Conservation (phyloP, 2,113 vertebrate genomes). For the Casuarius casuarius region DNA sequence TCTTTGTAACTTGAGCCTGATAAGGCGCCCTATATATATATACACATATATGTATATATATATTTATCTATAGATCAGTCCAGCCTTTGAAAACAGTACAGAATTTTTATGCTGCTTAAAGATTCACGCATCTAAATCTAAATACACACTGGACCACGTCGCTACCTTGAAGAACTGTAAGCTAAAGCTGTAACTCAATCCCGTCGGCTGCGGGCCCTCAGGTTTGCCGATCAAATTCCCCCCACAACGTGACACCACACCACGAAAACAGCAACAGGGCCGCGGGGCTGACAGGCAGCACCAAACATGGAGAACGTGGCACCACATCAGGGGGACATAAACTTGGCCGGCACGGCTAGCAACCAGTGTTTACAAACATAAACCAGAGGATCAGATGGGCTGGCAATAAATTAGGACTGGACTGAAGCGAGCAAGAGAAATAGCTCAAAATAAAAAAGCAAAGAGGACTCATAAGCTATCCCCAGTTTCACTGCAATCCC, state of each 20-base stretch:
- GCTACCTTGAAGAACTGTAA: neutral
- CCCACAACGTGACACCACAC: constrained; percentile 57
- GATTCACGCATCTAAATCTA: neutral
- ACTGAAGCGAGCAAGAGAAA: constrained; percentile 15
- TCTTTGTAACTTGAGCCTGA: neutral
- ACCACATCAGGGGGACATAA: constrained; percentile 42
- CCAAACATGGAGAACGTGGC: constrained; percentile 86
- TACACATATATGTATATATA: neutral
- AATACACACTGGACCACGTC: neutral
- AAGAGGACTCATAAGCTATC: neutral
- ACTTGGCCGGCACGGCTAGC: constrained; percentile 73
- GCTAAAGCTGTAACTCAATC: constrained; percentile 68
- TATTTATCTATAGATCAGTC: neutral
- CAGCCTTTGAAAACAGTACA: neutral
- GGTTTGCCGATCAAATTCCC: constrained; percentile 15
- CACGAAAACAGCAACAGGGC: constrained; percentile 43
- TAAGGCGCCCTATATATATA: neutral
- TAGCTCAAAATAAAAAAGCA: constrained; percentile 27
- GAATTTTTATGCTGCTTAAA: neutral
- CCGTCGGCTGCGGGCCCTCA: neutral
- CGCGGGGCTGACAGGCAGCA: constrained; percentile 64
- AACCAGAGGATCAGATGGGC: constrained; percentile 69
- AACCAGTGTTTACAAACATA: constrained; percentile 89
- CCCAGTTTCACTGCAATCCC: neutral
- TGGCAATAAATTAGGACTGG: constrained; percentile 67